A percentile compares a stretch with the other conserved stretches of the same genome.
phyloP scores from a whole-genome alignment of 2,888 invertebrate species.

The Temnothorax ravouxi region DNA sequence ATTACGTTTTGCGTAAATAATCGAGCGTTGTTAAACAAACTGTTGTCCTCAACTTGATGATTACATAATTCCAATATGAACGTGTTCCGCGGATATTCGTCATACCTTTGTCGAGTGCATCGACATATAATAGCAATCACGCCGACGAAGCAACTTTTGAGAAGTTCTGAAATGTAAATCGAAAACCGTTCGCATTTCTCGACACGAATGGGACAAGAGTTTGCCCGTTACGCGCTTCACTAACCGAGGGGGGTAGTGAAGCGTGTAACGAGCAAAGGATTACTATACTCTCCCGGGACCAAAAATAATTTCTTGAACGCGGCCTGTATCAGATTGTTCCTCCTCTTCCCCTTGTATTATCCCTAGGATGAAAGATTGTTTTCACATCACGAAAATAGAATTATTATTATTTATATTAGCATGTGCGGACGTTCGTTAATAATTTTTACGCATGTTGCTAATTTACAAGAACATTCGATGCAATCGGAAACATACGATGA shows the following conservation, averaged over 20 bases:
- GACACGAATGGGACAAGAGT: background rate
- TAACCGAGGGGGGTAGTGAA: background rate
- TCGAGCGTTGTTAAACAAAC: background rate
- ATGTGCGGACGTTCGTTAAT: background rate
- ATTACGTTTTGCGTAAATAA: slow-evolving; percentile 4
- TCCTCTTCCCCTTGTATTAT: background rate
- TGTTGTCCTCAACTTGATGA: background rate
- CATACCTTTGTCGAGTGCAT: background rate
- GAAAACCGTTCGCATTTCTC: background rate
- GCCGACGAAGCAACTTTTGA: background rate
- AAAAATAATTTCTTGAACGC: slow-evolving; percentile 29
- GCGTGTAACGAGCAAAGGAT: slow-evolving; percentile 15
- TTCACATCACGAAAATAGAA: background rate
- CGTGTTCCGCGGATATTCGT: background rate
- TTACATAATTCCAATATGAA: slow-evolving; percentile 22
- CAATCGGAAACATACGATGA: background rate
- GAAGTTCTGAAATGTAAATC: slow-evolving; percentile 26
- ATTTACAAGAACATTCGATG: background rate
- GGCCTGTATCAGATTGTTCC: background rate
- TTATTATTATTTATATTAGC: slow-evolving; percentile 19
- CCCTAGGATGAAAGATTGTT: background rate
- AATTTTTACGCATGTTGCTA: background rate
- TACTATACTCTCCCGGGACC: background rate
- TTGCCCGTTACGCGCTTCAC: slow-evolving; percentile 2
- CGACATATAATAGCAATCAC: slow-evolving; percentile 17